phyloP scores from a whole-genome alignment of 2,888 invertebrate genomes.

The Orthosia gothica region DNA sequence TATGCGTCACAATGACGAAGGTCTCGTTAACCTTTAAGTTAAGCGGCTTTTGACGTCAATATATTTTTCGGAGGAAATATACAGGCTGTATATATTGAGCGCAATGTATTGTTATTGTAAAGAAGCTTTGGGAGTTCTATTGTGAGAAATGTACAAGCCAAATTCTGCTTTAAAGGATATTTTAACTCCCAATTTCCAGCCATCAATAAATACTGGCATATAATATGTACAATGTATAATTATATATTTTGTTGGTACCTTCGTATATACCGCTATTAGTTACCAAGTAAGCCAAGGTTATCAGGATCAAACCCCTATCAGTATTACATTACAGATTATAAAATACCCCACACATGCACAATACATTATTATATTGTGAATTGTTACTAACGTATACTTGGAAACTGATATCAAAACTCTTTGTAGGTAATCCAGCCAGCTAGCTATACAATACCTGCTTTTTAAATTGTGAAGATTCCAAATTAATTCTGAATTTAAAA shows the following conservation, averaged over 20 bases:
- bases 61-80: constrained; percentile 67
- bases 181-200: constrained; percentile 21
- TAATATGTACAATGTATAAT: not conserved
- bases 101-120: constrained; percentile 44
- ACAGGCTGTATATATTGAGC: constrained; percentile 46
- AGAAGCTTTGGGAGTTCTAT: constrained; percentile 38
- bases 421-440: constrained; percentile 8
- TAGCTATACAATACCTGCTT: not conserved
- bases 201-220: constrained; percentile 1
- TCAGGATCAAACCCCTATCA: constrained; percentile 66
- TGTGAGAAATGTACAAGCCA: constrained; percentile 11
- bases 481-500: constrained; percentile 21
- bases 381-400: constrained; percentile 53
- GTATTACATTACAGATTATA: constrained; percentile 66
- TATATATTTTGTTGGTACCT: constrained; percentile 17
- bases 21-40: constrained; percentile 83
- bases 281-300: constrained; percentile 64
- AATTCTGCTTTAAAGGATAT: constrained; percentile 5
- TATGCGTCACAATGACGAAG: constrained; percentile 82
- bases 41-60: constrained; percentile 83
- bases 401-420: constrained; percentile 60
- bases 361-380: constrained; percentile 58
- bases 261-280: constrained; percentile 47
- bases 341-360: constrained; percentile 56
- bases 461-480: not conserved